Base-by-base conservation (phyloP, 2,113 vertebrate genomes). In the Prolemur simus region DNA sequence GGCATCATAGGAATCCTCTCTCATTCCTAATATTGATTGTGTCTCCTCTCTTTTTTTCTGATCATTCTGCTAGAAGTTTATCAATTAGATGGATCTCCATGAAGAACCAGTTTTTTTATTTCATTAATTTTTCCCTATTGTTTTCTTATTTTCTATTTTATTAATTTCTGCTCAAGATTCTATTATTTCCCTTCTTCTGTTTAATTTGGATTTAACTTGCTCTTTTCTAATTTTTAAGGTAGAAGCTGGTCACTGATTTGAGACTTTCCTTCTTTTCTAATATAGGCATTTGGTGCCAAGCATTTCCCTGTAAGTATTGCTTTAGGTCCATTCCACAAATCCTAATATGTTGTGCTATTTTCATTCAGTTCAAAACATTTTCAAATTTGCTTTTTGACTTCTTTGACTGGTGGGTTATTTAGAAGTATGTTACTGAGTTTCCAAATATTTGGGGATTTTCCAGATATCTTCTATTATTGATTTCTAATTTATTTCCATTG, bases 401-500 rank as follows among this genome's bases (percentile, higher is more conserved):
- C 37, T 68, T 91, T 91, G 63, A 71, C 34, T 82, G 34, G 10
- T 49, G 52, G 66, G 23, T 91, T 73, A 11, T 60, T 83, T 91
- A 47, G 34, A 92, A 49, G 45, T 77, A 20, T 49, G 11, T 83
- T 63, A 37, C 15, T 63, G 66, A 73, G 8, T 73, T 92, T 63
- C 66, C 78, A 83, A 49, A 71, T 91, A 73, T 83, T 73, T 37
- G 78, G 32, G 20, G 58, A 54, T 76, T 76, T 84, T 42, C 37
- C 45, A 84, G 34, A 49, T 76, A 34, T 47, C 11, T 83, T 49
- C 20, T 74, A 14, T 84, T 63, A 49, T 63, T 64, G 42, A 29
- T 77, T 91, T 73, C 58, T 87, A 69, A 77, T 92, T 86, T 83
- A 64, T 87, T 89, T 89, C 91, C 34, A 63, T 56, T 60, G 8